A percentile compares a stretch with the other conserved stretches of the same genome.
Conservation (phyloP, 1,140 invertebrate species). For the Drosophila obscura region DNA sequence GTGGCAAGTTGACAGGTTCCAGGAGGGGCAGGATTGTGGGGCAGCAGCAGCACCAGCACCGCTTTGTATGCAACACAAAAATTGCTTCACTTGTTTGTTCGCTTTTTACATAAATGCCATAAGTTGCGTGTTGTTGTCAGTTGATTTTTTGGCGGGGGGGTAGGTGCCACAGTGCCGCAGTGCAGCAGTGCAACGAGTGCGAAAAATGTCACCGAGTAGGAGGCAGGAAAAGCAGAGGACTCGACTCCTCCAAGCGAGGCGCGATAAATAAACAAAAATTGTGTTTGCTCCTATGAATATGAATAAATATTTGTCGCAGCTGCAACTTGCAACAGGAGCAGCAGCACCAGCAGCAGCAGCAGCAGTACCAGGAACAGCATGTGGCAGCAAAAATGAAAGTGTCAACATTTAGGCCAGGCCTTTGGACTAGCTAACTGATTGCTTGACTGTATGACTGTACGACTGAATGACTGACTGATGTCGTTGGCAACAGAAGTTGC, state of each 20-base stretch:
- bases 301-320: constrained; percentile 70
- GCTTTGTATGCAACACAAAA: constrained; percentile 61
- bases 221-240: constrained; percentile 11
- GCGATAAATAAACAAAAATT: constrained; percentile 55
- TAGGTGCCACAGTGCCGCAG: too few relatives aligned
- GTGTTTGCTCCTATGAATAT: constrained; percentile 49
- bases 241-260: constrained; percentile 2
- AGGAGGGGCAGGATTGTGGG: neutral
- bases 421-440: constrained; percentile 38
- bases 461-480: constrained; percentile 31
- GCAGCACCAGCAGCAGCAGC: constrained; percentile 31
- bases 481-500: constrained; percentile 52
- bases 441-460: constrained; percentile 46
- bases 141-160: constrained; percentile 49
- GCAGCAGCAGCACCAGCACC: constrained; percentile 21
- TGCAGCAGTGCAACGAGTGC: constrained; percentile 10
- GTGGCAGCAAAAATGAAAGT: constrained; percentile 48
- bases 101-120: constrained; percentile 69
- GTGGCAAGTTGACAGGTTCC: constrained; percentile 49
- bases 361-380: constrained; percentile 34
- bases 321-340: constrained; percentile 25
- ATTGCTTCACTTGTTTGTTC: constrained; percentile 46
- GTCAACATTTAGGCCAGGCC: constrained; percentile 58
- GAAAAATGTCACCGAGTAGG: constrained; percentile 52
- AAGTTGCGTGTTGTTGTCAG: constrained; percentile 68